A percentile compares a stretch with the other conserved stretches of the same genome.
Conservation (phyloP, 2,797 vertebrate genomes). For the Chelidonichthys spinosus region DNA sequence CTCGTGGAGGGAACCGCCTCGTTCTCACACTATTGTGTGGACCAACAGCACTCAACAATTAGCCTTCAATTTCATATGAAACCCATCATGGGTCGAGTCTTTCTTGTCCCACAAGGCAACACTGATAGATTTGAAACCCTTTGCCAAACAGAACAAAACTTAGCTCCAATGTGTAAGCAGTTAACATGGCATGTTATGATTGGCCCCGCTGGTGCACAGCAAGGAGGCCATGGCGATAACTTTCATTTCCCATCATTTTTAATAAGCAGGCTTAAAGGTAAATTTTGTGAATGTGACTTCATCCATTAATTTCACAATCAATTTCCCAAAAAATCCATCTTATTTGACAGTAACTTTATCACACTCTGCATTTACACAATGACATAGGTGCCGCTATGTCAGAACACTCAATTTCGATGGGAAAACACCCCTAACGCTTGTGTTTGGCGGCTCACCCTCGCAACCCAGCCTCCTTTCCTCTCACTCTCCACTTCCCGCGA, state of each 20-base stretch:
- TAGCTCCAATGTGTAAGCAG: slow-evolving; percentile 53
- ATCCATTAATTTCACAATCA: slow-evolving; percentile 1
- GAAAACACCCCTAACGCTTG: slow-evolving; percentile 26
- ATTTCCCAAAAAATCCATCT: neutral
- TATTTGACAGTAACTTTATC: slow-evolving; percentile 2
- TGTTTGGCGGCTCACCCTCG: slow-evolving; percentile 35
- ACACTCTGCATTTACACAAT: slow-evolving; percentile 31
- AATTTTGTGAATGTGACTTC: neutral
- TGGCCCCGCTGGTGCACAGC: slow-evolving; percentile 58
- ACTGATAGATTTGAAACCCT: slow-evolving; percentile 66
- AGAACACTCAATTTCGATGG: slow-evolving; percentile 60
- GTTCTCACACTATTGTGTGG: slow-evolving; percentile 69
- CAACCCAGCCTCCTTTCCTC: slow-evolving; percentile 24
- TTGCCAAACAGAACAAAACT: slow-evolving; percentile 73
- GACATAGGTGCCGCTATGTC: slow-evolving; percentile 39
- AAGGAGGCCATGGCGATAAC: slow-evolving; percentile 44
- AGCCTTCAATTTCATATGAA: slow-evolving; percentile 64
- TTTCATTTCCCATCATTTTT: slow-evolving; percentile 46
- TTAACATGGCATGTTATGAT: slow-evolving; percentile 75
- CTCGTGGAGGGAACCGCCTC: slow-evolving; percentile 43
- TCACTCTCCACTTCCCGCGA: slow-evolving; percentile 36
- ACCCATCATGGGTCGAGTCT: slow-evolving; percentile 44
- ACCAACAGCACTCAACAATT: slow-evolving; percentile 64
- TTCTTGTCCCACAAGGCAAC: slow-evolving; percentile 54
- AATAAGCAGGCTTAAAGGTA: neutral